A percentile compares a stretch with the other conserved stretches of the same genome.
Evolutionary conservation across 2,888 invertebrate species (phyloP).

Genomic region (Drosophila subsilvestris): DNA sequence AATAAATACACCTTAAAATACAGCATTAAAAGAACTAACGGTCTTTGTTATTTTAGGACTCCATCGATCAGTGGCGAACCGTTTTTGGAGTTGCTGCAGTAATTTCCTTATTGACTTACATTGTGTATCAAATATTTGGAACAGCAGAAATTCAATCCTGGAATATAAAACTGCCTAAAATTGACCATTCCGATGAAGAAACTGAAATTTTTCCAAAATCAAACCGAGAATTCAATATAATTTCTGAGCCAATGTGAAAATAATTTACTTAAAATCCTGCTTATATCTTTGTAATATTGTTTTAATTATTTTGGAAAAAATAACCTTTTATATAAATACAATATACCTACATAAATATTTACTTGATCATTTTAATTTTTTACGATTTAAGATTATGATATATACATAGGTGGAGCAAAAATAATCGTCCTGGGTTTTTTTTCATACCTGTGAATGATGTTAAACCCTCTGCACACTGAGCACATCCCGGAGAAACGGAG

Average conservation of each 20-base stretch:
- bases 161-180: conserved; percentile 67
- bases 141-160: conserved; percentile 82
- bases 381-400: background rate
- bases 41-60: conserved; percentile 36
- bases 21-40: background rate
- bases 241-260: background rate
- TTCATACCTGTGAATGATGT: too few species aligned
- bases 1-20: background rate
- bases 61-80: conserved; percentile 86
- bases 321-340: background rate
- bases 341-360: background rate
- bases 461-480: too few species aligned
- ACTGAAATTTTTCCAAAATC: conserved; percentile 63
- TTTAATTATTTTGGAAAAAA: background rate
- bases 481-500: too few species aligned
- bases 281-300: background rate
- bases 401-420: background rate
- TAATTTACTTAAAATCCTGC: background rate
- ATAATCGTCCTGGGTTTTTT: too few species aligned
- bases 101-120: conserved; percentile 87
- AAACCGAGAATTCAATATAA: conserved; percentile 10
- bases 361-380: background rate
- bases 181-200: conserved; percentile 51
- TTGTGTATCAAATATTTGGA: conserved; percentile 84
- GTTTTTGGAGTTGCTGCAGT: conserved; percentile 88